Base-by-base conservation (phyloP, 2,113 vertebrate genomes). In the Synchiropus splendidus region DNA sequence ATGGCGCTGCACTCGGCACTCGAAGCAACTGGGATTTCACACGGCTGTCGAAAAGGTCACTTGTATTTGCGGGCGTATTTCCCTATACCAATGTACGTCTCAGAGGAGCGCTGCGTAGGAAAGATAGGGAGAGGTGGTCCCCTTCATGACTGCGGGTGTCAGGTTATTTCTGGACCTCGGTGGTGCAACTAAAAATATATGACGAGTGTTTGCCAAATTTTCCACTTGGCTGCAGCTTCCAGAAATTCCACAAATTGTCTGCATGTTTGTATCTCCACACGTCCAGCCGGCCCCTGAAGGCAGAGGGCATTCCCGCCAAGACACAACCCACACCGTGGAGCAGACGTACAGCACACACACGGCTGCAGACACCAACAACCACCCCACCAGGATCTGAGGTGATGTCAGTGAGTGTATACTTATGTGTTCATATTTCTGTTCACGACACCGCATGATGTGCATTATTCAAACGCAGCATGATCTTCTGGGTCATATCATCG, bases 1-100 rank as follows among this genome's bases (percentile, higher is more conserved):
- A 55, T 33, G 12, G 8, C 14, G 18, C 31, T 16, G 11, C 16
- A 41, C 30, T 36, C 30, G 37, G 12, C 39, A 48, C 3, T 2
- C 31, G 36, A 18, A 12, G 43, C 31, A 40, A 10, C 12, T 40
- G 27, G 47, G 45, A 58, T 48, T 67, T 58, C 18, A 43, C 36
- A 39, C 49, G 14, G 15, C 10, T 48, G 39, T 13, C n/a, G 16
- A 39, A 44, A 57, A 62, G 59, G 73, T 64, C 50, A 61, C 14
- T 52, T 40, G 36, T 59, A 56, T 62, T 50, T 66, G 42, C 34
- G 49, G 38, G 12, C 30, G 35, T 42, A 12, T 46, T 21, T 47
- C 17, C 30, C 31, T 16, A 3, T 17, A 43, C 9, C 10, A 21
- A 16, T n/a, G 42, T 11, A 41, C 21, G 42, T 37, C 30, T 4